phyloP scores from a whole-genome alignment of 2,797 vertebrate genomes.

The Acipenser ruthenus region DNA sequence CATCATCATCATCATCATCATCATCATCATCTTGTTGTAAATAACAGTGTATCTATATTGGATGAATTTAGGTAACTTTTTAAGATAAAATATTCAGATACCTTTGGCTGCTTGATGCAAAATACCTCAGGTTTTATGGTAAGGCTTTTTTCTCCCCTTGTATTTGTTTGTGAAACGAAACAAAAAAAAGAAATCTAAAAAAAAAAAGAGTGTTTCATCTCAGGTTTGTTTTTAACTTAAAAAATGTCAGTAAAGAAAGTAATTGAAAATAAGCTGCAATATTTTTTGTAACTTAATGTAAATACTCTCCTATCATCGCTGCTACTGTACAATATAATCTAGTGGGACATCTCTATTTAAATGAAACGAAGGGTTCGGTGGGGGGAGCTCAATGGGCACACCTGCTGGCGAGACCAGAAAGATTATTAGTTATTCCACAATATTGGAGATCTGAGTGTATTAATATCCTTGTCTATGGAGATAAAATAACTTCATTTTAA shows the following conservation, averaged over 20 bases:
- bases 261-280: constrained; percentile 7
- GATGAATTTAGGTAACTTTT: constrained; percentile 64
- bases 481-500: too few relatives aligned
- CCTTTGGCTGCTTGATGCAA: constrained; percentile 78
- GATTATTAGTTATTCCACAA: too few relatives aligned
- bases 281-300: constrained; percentile 18
- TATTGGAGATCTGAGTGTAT: too few relatives aligned
- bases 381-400: too few relatives aligned
- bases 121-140: constrained; percentile 80
- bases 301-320: too few relatives aligned
- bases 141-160: constrained; percentile 68
- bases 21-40: constrained; percentile 74
- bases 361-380: too few relatives aligned
- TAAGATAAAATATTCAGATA: constrained; percentile 65
- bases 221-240: constrained; percentile 10
- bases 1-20: constrained; percentile 61
- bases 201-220: constrained; percentile 28
- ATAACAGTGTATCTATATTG: constrained; percentile 70
- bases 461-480: too few relatives aligned
- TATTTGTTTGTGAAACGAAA: constrained; percentile 66
- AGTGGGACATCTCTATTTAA: too few relatives aligned
- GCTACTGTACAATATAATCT: too few relatives aligned
- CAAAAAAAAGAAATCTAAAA: constrained; percentile 68
- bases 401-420: too few relatives aligned
- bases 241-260: constrained; percentile 5